These are phyloP conservation scores for Oscheius sp. DNA, from an alignment of 2,888 invertebrate species.

Conservation along the genomic window DNA sequence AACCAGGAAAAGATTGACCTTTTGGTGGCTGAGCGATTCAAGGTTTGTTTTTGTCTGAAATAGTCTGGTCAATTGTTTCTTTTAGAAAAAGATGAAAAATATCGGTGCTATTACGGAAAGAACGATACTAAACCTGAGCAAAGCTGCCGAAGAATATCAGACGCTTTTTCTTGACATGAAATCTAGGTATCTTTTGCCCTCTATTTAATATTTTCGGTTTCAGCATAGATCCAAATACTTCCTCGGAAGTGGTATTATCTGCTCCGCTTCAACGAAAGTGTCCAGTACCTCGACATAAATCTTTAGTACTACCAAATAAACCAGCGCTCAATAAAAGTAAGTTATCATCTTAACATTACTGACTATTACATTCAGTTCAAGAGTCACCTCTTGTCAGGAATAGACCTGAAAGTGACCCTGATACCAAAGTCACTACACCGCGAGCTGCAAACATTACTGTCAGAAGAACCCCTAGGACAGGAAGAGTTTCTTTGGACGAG, in stretches of 20 bases:
- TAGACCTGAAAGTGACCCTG: not conserved
- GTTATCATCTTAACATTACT: not conserved
- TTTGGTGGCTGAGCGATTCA: slow-evolving; percentile 22
- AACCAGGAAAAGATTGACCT: slow-evolving; percentile 26
- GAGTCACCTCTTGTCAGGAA: slow-evolving; percentile 20
- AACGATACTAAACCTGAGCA: slow-evolving; percentile 8
- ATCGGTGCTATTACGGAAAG: slow-evolving; percentile 15
- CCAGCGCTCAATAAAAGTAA: slow-evolving; percentile 1
- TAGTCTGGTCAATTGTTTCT: not conserved
- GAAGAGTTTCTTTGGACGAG: not conserved
- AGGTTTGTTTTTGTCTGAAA: slow-evolving; percentile 1
- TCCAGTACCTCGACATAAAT: not conserved
- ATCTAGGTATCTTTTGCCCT: slow-evolving; percentile 7
- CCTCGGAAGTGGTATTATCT: not conserved
- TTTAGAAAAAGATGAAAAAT: slow-evolving; percentile 29
- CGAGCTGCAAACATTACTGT: slow-evolving; percentile 5
- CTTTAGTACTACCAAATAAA: not conserved
- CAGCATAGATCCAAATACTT: not conserved
- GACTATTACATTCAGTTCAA: not conserved
- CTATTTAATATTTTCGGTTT: not conserved
- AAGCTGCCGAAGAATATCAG: slow-evolving; percentile 19
- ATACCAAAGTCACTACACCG: not conserved
- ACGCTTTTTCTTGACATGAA: slow-evolving; percentile 14
- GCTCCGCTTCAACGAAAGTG: not conserved
- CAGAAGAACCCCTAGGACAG: slow-evolving; percentile 15